These are phyloP conservation scores for Homarus americanus DNA, from an alignment of 1,140 invertebrate species.

Conservation along the genomic window DNA sequence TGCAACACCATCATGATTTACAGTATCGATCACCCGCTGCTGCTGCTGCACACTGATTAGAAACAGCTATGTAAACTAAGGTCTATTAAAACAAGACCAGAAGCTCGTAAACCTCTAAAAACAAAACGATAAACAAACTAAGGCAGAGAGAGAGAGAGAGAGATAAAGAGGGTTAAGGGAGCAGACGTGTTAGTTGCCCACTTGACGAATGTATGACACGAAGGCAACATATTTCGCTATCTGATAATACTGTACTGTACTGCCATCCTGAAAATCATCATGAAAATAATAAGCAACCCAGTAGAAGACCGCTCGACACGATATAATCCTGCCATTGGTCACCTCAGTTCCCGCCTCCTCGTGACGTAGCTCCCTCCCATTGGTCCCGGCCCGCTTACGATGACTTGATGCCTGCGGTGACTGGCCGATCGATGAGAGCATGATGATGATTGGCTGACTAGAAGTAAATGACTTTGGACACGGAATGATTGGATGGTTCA, in stretches of 20 bases:
- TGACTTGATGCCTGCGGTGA: conserved; percentile 68
- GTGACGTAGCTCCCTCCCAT: conserved; percentile 55
- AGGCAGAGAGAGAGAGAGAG: not conserved
- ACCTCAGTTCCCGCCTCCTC: conserved; percentile 26
- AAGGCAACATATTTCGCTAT: conserved; percentile 14
- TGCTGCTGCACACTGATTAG: not conserved
- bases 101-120: not conserved
- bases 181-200: too few species aligned
- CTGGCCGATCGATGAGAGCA: conserved; percentile 62
- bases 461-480: conserved; percentile 69
- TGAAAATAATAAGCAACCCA: conserved; percentile 69
- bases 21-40: conserved; percentile 33
- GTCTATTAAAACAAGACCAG: too few species aligned
- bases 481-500: conserved; percentile 67
- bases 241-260: conserved; percentile 24
- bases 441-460: conserved; percentile 70
- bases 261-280: conserved; percentile 62
- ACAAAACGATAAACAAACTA: not conserved
- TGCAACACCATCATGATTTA: conserved; percentile 20
- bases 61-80: not conserved
- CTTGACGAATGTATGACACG: not conserved
- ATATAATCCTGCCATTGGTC: conserved; percentile 68
- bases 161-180: not conserved
- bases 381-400: conserved; percentile 31
- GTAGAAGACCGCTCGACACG: conserved; percentile 38